Base-by-base conservation (phyloP, 2,113 vertebrate species). In the Xiphorhynchus elegans region DNA sequence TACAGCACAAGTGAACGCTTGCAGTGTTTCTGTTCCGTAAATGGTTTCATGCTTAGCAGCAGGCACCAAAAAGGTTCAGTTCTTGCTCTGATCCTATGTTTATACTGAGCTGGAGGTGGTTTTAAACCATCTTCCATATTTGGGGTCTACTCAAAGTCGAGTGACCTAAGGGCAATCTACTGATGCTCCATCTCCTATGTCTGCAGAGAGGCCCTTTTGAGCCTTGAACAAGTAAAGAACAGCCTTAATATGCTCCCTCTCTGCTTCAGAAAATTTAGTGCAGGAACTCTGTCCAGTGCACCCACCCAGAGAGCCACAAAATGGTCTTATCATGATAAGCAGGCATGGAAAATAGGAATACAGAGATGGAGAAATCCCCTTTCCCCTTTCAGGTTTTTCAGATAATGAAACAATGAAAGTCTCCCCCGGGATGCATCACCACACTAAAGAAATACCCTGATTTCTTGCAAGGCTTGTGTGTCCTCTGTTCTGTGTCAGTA, bases 41-140 rank as follows among this genome's bases (percentile, higher is more conserved):
- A 89, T 16, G 47, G 84, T 49, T 94, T 85, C 63, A 31, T 2
- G 24, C 82, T 59, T 70, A 87, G 85, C 82, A 93, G 90, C 95
- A 86, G 90, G 91, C 90, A 95, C 75, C 85, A 80, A 16, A 87
- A 88, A 83, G 42, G 42, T 80, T 95, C 85, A 69, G 39, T 77
- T 83, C 90, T 93, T 89, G 68, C 74, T 87, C 84, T 92, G 92
- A 90, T 90, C 89, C 67, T 86, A 17, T 96, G 95, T 97, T 97
- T 97, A 96, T 42, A 87, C 47, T 83, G 95, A 94, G 70, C 68
- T 90, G 76, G 75, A 94, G 91, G 87, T 96, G 63, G 82, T 94
- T 91, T 96, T 91, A 96, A 96, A 89, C 75, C 39, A 17, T 67
- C 79, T 96, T 90, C 96, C 93, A 91, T 94, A 96, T 95, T 96